Evolutionary conservation across 2,113 vertebrate genomes (phyloP), one percentile per base, ranked within the genome.

Genomic region (Sylvilagus bachmani): DNA sequence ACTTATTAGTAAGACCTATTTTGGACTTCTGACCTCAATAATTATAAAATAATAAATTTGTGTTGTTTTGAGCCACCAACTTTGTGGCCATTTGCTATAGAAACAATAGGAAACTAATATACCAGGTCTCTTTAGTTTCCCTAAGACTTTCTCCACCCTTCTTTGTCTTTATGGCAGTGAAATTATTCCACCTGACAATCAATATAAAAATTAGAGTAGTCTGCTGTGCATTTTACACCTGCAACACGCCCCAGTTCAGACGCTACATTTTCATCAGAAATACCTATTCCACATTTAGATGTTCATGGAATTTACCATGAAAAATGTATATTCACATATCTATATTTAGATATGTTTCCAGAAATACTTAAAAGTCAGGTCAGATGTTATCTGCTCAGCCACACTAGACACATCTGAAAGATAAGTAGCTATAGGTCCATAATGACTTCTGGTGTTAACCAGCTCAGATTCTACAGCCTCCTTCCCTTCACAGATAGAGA

Each of bases 241-340:
- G 21, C 4, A 71, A 31, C 79, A 73, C 12, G 36, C 44, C 88
- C 17, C 19, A 78, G 5, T 82, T 73, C 22, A 38, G 69, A 83
- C 3, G 55, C 33, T 71, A 69, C 64, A 33, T 91, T 88, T 93
- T 85, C 64, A 58, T 67, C 29, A 25, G 36, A 79, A 83, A 67
- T 94, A 69, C 71, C 62, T 74, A 70, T 31, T 88, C 25, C 44
- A 67, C 73, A 61, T 69, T 89, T 94, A 78, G 33, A 79, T 55
- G 64, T 89, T 92, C 16, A 71, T 67, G 44, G 77, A 44, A 66
- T 86, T 70, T 70, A 27, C 10, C 31, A 1, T 82, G 75, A 87
- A 74, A 73, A 62, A 78, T 61, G 3, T 21, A 74, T 31, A 71
- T 70, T 79, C 29, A 74, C 1, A 31, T 55, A 79, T 13, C 55